Evolutionary conservation across 2,888 invertebrate genomes (phyloP), one percentile per base, ranked within the genome.

Genomic region (Meloe dianella): DNA sequence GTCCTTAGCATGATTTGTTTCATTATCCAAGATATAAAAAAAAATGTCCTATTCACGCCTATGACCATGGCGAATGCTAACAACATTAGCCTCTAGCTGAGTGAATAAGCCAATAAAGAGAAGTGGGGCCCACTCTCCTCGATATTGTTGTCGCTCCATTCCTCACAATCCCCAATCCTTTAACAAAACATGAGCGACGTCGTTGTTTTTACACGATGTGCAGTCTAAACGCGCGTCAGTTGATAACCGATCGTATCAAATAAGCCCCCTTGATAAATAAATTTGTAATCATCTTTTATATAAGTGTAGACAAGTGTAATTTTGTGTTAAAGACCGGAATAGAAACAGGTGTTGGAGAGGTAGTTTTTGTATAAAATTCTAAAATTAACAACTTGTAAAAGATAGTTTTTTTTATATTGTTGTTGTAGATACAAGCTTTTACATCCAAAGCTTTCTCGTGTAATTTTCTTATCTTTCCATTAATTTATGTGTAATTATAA

Each of bases 41-140:
- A 35, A 24, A 32, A 57, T 38, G 47, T 54, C 63, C 63, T 61
- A 67, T 73, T 65, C 62, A 71, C 73, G 75, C 76, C 76, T 78
- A 79, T 78, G 79, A 78, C 80, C 79, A 79, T 74, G 78, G 77
- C 79, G n/a, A 79, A 81, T 80, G 77, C 77, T 81, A 80, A 81
- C 78, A 73, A 74, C 81, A 81, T 81, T 82, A 82, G 78, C 74
- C 77, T 77, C 80, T 78, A 78, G 79, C 78, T 80, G 81, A 81
- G 78, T 77, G 79, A 75, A 74, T 81, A 54, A 80, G 77, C 80
- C 80, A 78, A 81, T 81, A 80, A 77, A 78, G 78, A 75, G 72
- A 77, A 78, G 74, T 77, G 76, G 77, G 75, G n/a, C n/a, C n/a
- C n/a, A n/a, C 14, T 54, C 24, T 24, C 6, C 24, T 24, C 2